A percentile compares a stretch with the other conserved stretches of the same genome.
Conservation (phyloP, 2,888 invertebrate species). For the Pseudanteris insignis region DNA sequence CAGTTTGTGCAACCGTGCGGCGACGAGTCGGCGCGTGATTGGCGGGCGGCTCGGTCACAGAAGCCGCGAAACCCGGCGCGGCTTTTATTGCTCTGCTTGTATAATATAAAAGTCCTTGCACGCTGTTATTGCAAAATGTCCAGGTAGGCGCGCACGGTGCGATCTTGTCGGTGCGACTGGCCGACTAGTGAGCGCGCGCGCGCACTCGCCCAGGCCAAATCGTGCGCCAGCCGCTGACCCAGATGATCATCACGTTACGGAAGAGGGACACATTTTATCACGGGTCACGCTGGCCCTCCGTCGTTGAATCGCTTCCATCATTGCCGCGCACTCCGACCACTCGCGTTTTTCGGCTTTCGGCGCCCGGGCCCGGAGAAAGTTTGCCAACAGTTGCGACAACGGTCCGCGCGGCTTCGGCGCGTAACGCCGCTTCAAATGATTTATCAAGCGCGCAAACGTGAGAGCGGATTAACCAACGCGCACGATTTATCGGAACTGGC, state of each 20-base stretch:
- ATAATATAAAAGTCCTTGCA: conserved; percentile 53
- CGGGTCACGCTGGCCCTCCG: conserved; percentile 10
- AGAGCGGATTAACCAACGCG: conserved; percentile 13
- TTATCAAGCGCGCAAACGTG: conserved; percentile 9
- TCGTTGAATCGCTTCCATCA: conserved; percentile 5
- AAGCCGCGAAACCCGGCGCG: conserved; percentile 48
- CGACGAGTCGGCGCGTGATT: conserved; percentile 23
- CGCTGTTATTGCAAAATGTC: conserved; percentile 47
- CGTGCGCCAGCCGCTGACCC: conserved; percentile 40
- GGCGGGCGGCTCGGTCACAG: conserved; percentile 42
- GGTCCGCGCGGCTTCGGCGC: background rate
- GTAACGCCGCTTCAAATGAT: conserved; percentile 1
- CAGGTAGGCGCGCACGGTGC: conserved; percentile 44
- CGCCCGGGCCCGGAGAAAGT: background rate
- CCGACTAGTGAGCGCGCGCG: conserved; percentile 1
- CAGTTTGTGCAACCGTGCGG: conserved; percentile 27
- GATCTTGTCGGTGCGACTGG: conserved; percentile 15
- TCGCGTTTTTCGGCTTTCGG: background rate
- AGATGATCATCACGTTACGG: conserved; percentile 37
- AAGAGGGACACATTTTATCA: conserved; percentile 27
- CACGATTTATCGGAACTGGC: conserved; percentile 23
- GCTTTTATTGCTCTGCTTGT: conserved; percentile 49
- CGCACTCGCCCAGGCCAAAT: conserved; percentile 10
- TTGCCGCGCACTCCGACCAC: background rate
- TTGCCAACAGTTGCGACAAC: background rate